phyloP scores from a whole-genome alignment of 2,113 vertebrate genomes.

The Tachysurus fulvidraco region DNA sequence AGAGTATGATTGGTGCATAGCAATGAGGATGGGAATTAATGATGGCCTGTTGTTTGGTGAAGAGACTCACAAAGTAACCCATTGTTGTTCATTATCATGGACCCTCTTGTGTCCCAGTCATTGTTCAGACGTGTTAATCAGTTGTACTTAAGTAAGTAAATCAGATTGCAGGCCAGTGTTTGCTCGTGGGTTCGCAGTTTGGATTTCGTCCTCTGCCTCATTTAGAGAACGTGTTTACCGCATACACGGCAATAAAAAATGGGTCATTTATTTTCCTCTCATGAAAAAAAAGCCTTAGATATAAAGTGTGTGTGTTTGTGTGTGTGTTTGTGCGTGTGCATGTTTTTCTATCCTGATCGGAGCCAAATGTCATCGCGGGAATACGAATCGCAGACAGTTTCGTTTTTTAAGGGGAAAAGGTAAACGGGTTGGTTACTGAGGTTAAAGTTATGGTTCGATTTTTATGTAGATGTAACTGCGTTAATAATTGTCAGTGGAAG shows the following conservation, averaged over 20 bases:
- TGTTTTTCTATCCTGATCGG: not conserved
- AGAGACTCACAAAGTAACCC: constrained; percentile 48
- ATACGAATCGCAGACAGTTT: no score
- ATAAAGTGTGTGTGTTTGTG: not conserved
- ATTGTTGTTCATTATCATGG: constrained; percentile 58
- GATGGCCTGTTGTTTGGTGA: constrained; percentile 54
- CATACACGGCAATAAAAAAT: constrained; percentile 56
- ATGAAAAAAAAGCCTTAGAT: constrained; percentile 23
- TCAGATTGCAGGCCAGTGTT: constrained; percentile 35
- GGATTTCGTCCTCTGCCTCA: constrained; percentile 43
- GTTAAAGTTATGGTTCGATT: not conserved
- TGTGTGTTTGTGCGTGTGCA: not conserved
- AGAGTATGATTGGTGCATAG: constrained; percentile 53
- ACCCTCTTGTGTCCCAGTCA: constrained; percentile 43
- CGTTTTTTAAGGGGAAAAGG: not conserved
- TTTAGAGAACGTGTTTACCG: constrained; percentile 50
- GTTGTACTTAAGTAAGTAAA: constrained; percentile 57
- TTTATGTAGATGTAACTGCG: not conserved
- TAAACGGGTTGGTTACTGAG: not conserved
- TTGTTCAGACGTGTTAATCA: constrained; percentile 59
- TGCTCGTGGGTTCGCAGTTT: constrained; percentile 7
- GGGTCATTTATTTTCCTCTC: constrained; percentile 59
- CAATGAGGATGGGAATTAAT: constrained; percentile 56
- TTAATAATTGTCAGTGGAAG: not conserved
- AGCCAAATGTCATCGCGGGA: not conserved